Percentiles rank a stretch among this genome's conserved stretches.
These are phyloP conservation scores for Odontesthes bonariensis DNA, from an alignment of 2,113 vertebrate species.

Conservation along the genomic window DNA sequence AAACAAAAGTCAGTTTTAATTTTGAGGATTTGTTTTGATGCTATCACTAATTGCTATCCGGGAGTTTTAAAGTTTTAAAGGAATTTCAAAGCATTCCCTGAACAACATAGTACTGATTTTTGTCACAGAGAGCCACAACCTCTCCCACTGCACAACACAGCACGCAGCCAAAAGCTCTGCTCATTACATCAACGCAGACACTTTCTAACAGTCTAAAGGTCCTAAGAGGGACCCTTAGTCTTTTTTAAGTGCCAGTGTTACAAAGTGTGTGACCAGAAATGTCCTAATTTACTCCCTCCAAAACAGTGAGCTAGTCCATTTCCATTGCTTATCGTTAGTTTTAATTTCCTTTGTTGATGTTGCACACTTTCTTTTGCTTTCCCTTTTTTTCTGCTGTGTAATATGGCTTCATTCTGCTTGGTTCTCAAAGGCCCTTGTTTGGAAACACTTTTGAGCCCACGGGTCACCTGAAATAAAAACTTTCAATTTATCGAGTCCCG, in stretches of 20 bases:
- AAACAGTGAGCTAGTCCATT: background rate
- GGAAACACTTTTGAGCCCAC: background rate
- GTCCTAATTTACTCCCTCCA: background rate
- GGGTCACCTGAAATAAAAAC: background rate
- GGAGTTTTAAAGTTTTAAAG: background rate
- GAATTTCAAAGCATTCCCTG: background rate
- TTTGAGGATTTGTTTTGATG: background rate
- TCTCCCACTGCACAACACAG: too few species aligned
- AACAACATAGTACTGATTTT: background rate
- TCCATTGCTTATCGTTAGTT: background rate
- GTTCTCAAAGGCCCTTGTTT: background rate
- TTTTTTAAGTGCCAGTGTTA: background rate
- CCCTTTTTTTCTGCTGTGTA: background rate
- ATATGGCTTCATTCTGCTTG: background rate
- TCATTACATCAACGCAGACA: background rate
- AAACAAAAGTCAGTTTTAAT: conserved; percentile 1
- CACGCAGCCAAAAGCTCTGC: background rate
- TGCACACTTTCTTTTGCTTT: background rate
- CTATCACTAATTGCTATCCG: background rate
- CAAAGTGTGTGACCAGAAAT: background rate
- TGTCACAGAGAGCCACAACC: background rate
- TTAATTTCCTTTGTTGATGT: background rate
- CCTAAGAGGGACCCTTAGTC: background rate
- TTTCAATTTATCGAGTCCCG: background rate
- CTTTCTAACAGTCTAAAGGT: background rate